Evolutionary conservation across 2,797 vertebrate genomes (phyloP), one percentile per base, ranked within the genome.

Genomic region (Distichodus sexfasciatus): DNA sequence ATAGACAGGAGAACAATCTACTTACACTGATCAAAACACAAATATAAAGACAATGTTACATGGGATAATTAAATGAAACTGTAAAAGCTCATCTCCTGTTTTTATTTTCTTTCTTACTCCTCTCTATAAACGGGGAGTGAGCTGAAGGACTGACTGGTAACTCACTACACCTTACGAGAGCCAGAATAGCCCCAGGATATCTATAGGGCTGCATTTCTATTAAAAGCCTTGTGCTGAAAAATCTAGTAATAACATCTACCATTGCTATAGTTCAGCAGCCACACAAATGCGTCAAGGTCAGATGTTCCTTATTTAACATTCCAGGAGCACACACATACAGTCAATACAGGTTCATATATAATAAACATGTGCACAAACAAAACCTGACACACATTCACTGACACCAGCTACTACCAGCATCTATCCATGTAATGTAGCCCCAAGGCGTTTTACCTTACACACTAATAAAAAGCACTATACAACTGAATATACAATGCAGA

Each of bases 91-190:
- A 26, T 61, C 43, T 51, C 73, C 69, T 81, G 75, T 71, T 64
- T 79, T 77, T 80, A 54, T 79, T 57, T 28, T 24, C 6, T 43
- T 79, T 84, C 17, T 54, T 4, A 15, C 2, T 60, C 2, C 51
- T 11, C 57, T 76, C 58, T 81, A 66, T 85, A n/a, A n/a, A n/a
- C n/a, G n/a, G 72, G 74, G 82, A 82, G 85, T 87, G 81, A 74
- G 82, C 63, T 65, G 82, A 84, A 86, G 81, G 81, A 4, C 79
- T 80, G 82, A 87, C n/a, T n/a, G n/a, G n/a, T n/a, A n/a, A n/a
- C n/a, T n/a, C n/a, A n/a, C n/a, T n/a, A n/a, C n/a, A n/a, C n/a
- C n/a, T n/a, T n/a, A n/a, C n/a, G n/a, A 8, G 23, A 29, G 7
- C 8, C 1, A 65, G 6, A 47, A 63, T 1, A 50, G 14, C 1